A percentile compares a stretch with the other conserved stretches of the same genome.
phyloP scores from a whole-genome alignment of 2,888 invertebrate species.

The Clepsis dumicolana region DNA sequence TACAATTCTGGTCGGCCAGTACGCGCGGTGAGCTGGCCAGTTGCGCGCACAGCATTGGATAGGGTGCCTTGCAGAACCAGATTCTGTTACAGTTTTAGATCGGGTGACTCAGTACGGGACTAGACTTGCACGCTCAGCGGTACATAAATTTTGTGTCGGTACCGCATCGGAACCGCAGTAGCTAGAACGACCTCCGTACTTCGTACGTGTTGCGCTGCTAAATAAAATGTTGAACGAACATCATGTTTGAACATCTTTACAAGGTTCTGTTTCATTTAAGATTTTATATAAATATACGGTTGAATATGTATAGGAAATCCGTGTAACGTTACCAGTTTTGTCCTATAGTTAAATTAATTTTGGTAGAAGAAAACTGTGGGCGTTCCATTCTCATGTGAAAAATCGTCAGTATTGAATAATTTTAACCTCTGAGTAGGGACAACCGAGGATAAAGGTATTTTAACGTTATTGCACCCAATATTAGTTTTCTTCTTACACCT shows the following conservation, averaged over 20 bases:
- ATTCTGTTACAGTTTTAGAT: slow-evolving; percentile 62
- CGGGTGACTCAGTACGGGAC: slow-evolving; percentile 64
- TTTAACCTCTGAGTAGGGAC: no score
- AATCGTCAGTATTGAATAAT: no score
- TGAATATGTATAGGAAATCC: not conserved
- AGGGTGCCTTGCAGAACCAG: slow-evolving; percentile 59
- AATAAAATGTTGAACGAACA: slow-evolving; percentile 70
- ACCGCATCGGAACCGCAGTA: slow-evolving; percentile 83
- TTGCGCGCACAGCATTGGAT: slow-evolving; percentile 65
- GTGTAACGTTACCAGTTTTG: no score
- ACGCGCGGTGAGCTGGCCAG: slow-evolving; percentile 45
- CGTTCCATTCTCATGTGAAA: no score
- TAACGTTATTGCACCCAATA: no score
- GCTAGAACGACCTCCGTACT: slow-evolving; percentile 68
- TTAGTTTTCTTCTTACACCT: no score
- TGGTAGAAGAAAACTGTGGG: no score
- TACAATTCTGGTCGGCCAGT: slow-evolving; percentile 63
- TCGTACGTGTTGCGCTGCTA: slow-evolving; percentile 75
- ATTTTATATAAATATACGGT: not conserved
- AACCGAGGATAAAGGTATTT: no score
- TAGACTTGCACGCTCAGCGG: slow-evolving; percentile 78
- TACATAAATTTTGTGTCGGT: slow-evolving; percentile 81
- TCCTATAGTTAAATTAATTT: no score
- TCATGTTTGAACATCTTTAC: slow-evolving; percentile 47
- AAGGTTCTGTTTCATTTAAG: not conserved